Conservation (phyloP, 2,797 vertebrate species). For the Rhinogobio ventralis region DNA sequence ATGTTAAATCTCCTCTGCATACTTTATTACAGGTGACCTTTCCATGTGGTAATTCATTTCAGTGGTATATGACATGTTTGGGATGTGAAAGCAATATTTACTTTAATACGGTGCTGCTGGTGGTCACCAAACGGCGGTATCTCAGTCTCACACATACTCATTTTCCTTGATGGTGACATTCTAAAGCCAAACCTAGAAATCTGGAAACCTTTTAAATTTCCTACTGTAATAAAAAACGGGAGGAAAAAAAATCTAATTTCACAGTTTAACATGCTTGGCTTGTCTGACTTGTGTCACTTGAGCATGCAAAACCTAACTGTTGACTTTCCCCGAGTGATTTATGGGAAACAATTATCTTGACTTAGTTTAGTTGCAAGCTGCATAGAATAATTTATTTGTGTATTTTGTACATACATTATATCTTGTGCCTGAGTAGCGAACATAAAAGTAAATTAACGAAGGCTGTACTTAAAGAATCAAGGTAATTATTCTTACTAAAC, state of each 20-base stretch:
- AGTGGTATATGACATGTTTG: slow-evolving; percentile 11
- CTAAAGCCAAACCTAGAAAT: neutral
- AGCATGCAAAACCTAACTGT: slow-evolving; percentile 40
- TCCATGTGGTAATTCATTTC: slow-evolving; percentile 26
- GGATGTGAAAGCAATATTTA: slow-evolving; percentile 31
- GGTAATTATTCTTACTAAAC: slow-evolving; percentile 44
- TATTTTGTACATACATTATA: slow-evolving; percentile 38
- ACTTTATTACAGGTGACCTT: slow-evolving; percentile 46
- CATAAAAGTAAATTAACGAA: slow-evolving; percentile 38
- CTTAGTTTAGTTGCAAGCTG: slow-evolving; percentile 34
- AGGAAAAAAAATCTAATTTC: slow-evolving; percentile 24
- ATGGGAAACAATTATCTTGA: slow-evolving; percentile 45
- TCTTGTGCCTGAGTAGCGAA: neutral
- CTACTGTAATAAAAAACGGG: neutral
- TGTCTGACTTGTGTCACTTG: slow-evolving; percentile 36
- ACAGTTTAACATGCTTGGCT: slow-evolving; percentile 44
- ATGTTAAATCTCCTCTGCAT: slow-evolving; percentile 7
- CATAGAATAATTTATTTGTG: slow-evolving; percentile 42
- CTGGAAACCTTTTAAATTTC: slow-evolving; percentile 6
- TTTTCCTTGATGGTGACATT: neutral
- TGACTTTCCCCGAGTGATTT: slow-evolving; percentile 42
- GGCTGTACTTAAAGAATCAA: slow-evolving; percentile 27
- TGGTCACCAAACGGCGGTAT: slow-evolving; percentile 19
- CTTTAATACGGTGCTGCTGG: neutral
- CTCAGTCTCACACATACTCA: slow-evolving; percentile 4